These are phyloP conservation scores for Archilochus colubris DNA, from an alignment of 2,113 vertebrate genomes.

Conservation along the genomic window DNA sequence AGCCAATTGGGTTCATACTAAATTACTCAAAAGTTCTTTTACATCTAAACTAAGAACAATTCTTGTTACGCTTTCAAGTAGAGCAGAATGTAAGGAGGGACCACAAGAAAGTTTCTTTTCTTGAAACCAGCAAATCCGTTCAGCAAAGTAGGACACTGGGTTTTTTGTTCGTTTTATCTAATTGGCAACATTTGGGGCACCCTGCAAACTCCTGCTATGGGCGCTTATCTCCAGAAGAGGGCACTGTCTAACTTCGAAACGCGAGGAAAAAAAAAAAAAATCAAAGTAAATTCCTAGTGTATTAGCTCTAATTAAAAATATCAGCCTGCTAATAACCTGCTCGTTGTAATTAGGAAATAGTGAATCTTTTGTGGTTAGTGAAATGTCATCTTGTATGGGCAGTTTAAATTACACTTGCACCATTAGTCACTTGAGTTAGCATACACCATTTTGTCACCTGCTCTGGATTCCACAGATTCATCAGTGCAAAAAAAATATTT, in stretches of 20 bases:
- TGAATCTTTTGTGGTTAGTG: neutral
- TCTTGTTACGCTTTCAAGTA: neutral
- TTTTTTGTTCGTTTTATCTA: neutral
- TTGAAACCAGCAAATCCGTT: neutral
- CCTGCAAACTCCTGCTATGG: neutral
- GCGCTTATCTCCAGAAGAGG: conserved; percentile 47
- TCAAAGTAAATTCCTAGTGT: neutral
- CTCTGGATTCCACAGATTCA: neutral
- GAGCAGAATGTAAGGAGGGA: neutral
- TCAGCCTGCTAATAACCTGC: conserved; percentile 2
- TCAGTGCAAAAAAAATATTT: neutral
- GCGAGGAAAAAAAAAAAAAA: neutral
- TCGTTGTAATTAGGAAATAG: conserved; percentile 46
- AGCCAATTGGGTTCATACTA: neutral
- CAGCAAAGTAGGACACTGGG: neutral
- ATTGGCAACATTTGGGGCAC: neutral
- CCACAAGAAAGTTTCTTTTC: neutral
- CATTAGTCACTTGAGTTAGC: neutral
- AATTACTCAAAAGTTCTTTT: neutral
- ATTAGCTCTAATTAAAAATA: conserved; percentile 37
- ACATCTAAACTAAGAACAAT: neutral
- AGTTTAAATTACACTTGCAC: conserved; percentile 14
- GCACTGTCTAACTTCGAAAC: conserved; percentile 48
- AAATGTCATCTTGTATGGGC: conserved; percentile 31
- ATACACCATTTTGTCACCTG: neutral